Evolutionary conservation across 1,140 invertebrate genomes (phyloP), one percentile per base, ranked within the genome.

Genomic region (Chironomus striatipennis): DNA sequence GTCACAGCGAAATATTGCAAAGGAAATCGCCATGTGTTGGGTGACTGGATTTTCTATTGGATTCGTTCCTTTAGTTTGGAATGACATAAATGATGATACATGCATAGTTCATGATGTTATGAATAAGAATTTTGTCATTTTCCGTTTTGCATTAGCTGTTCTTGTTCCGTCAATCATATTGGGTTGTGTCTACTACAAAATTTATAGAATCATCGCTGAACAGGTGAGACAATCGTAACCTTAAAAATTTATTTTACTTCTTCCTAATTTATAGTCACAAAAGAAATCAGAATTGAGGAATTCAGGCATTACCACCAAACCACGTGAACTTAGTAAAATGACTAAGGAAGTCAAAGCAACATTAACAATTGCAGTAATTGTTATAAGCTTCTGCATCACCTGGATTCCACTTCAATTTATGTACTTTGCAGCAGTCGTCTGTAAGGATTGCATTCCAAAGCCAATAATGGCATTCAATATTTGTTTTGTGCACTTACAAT

Each of bases 321-420:
- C 24, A 34, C 24, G 24, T 2, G 5, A 34, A 5, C 24, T 2
- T 2, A 34, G 5, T 1, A 34, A 34, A 34, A 34, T 34, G 5
- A 5, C 24, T 5, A 34, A 34, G 24, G 24, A 34, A 5, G 24
- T 34, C 5, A 1, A 95, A 83, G 93, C 93, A 7, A 95, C 94
- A 1, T 92, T 95, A 79, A 96, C 94, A 81, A 86, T 97, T 0
- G 91, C 92, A 57, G 90, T 94, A 75, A 96, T 97, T 73, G 93
- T 96, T 0, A 83, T 93, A 43, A 95, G 96, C 83, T 97, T 97
- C 84, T 93, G 96, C 82, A 86, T 96, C 72, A 95, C 93, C 79
- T 97, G 94, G 94, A 91, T 96, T 73, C 94, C 94, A 0, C 84
- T 97, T 3, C 96, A 96, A 83, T 95, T 93, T 21, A 92, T 95